Evolutionary conservation across 2,113 vertebrate genomes (phyloP).

Genomic region (Ibidorhyncha struthersii): DNA sequence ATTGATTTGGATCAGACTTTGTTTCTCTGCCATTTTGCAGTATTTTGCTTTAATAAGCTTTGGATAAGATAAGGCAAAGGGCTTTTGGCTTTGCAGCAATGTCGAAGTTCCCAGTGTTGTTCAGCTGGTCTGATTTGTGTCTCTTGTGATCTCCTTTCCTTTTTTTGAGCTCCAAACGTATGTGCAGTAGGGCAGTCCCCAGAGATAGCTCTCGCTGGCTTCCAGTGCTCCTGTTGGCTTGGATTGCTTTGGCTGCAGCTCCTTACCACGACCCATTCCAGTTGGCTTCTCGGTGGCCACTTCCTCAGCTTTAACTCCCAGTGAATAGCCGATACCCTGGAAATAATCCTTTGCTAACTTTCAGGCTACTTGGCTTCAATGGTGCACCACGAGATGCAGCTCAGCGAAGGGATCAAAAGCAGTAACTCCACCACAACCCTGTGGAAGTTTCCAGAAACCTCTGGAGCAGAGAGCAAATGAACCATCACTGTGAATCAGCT

Average conservation of each 20-base stretch:
- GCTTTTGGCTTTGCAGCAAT: not conserved
- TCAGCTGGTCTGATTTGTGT: not conserved
- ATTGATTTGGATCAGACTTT: not conserved
- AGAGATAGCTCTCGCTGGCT: not conserved
- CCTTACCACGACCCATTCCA: not conserved
- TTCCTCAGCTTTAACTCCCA: not conserved
- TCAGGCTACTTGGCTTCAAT: not conserved
- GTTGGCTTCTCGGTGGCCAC: not conserved
- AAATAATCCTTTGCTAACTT: not conserved
- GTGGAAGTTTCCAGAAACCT: not conserved
- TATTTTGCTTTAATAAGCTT: not conserved
- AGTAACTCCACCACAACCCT: not conserved
- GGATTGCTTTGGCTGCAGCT: not conserved
- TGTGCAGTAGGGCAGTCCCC: not conserved
- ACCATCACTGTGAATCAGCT: not conserved
- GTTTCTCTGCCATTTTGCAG: not conserved
- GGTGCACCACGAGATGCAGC: accelerated
- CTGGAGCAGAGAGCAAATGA: not conserved
- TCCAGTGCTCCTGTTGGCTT: not conserved
- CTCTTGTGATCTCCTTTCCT: not conserved
- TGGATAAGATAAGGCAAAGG: not conserved
- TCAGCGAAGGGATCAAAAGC: not conserved
- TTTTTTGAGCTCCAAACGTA: not conserved
- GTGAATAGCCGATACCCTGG: not conserved
- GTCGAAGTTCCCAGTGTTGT: not conserved